Base-by-base conservation (phyloP, 2,888 invertebrate species). In the Athripsodes cinereus region DNA sequence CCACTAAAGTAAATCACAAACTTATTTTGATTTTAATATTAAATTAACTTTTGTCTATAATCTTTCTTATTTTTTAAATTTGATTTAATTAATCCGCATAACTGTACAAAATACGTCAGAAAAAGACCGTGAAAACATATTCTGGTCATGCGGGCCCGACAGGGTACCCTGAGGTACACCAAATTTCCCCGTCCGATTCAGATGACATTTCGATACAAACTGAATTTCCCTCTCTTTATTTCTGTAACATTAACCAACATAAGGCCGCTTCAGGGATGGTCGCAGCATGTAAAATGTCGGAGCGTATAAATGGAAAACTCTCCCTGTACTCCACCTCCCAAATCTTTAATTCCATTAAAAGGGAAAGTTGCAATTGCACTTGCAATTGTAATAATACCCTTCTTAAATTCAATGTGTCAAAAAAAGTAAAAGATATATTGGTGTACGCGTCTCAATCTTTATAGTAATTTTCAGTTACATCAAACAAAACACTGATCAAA, bases 291-390 rank as follows among this genome's bases (percentile, higher is more conserved):
- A 40, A 40, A 40, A 13, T 40, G 40, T 40, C 16, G 13, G 13
- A 40, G 40, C 40, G 16, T 40, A 40, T 40, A 40, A 40, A 48
- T 18, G 48, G 48, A 48, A 48, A 48, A 48, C 13, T 21, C 20
- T 3, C 20, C 48, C 48, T 19, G 13, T 48, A 8, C 18, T 6
- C 46, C 5, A 31, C 40, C 40, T 20, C 48, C 2, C 20, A 19
- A 13, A 40, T 40, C 40, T 40, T 40, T 40, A 40, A 40, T 40
- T 40, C 40, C 40, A 40, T 40, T 48, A 48, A 47, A 54, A 53
- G 53, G 53, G 53, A 56, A 61, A 61, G 57, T 59, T 61, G 59
- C 61, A 57, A 57, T 58, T 61, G 58, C 58, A 40, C 5, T 40
- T 16, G 40, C 10, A 26, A 13, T 8, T 31, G 31, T 8, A 31